Evolutionary conservation across 2,797 vertebrate genomes (phyloP).

Genomic region (Pangasius mekongensis): DNA sequence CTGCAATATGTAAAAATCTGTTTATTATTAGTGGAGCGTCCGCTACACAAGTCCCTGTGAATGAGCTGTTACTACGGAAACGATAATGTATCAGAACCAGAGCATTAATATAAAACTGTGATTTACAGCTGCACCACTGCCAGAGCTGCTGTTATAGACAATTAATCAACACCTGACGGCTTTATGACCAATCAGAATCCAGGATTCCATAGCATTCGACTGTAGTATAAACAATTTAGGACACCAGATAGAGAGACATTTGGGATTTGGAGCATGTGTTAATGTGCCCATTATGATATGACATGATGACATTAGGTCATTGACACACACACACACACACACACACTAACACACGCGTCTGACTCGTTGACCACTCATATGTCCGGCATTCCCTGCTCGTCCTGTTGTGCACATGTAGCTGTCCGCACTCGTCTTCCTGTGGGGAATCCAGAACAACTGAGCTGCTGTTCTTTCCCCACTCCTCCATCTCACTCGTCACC

Average conservation of each 20-base stretch:
- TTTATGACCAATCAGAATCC: not conserved
- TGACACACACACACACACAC: not conserved
- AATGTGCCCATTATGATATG: not conserved
- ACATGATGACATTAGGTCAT: not conserved
- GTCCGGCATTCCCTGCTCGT: constrained; percentile 28
- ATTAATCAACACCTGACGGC: not conserved
- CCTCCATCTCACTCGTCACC: not conserved
- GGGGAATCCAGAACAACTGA: constrained; percentile 36
- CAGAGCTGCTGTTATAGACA: not conserved
- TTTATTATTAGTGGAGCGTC: not conserved
- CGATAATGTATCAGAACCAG: not conserved
- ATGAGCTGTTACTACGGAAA: not conserved
- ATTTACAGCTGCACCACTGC: no score
- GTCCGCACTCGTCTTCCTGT: constrained; percentile 44
- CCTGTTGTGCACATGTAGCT: constrained; percentile 45
- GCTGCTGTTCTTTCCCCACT: not conserved
- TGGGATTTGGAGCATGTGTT: not conserved
- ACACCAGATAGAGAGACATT: not conserved
- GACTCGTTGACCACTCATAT: not conserved
- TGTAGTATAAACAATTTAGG: not conserved
- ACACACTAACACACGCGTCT: not conserved
- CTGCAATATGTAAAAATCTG: not conserved
- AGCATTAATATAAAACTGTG: not conserved
- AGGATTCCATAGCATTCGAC: not conserved
- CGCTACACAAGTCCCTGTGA: not conserved